Conservation (phyloP, 2,888 invertebrate species). For the Opisthograptis luteolata region DNA sequence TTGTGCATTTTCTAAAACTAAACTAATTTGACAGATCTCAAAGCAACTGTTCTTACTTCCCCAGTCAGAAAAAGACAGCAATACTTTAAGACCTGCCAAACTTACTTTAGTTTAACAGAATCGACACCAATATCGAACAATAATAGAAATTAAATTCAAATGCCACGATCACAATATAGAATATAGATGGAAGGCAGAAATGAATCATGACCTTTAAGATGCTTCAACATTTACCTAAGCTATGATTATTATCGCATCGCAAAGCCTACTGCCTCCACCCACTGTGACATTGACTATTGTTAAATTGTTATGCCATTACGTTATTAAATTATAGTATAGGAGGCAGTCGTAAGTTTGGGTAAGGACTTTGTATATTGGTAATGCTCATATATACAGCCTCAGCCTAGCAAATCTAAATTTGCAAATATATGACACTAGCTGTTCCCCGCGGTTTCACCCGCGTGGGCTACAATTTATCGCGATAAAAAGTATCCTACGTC, state of each 20-base stretch:
- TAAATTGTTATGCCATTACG: neutral
- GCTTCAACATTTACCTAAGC: constrained; percentile 7
- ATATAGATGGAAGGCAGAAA: neutral
- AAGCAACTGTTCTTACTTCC: too few species aligned
- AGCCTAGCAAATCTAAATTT: too few species aligned
- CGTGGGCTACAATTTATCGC: too few species aligned
- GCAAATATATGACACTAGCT: too few species aligned
- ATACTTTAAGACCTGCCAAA: too few species aligned
- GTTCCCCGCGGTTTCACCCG: too few species aligned
- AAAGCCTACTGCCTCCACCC: constrained; percentile 2
- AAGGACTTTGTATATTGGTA: neutral
- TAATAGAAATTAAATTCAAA: constrained; percentile 1
- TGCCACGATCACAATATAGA: constrained; percentile 8
- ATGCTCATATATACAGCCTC: neutral
- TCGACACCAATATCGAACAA: too few species aligned
- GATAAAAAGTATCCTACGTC: too few species aligned
- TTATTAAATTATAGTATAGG: constrained; percentile 2
- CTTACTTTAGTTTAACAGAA: too few species aligned
- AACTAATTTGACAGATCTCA: too few species aligned
- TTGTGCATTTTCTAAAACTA: too few species aligned
- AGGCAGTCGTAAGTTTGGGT: neutral
- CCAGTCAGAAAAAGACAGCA: too few species aligned
- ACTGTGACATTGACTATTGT: constrained; percentile 9
- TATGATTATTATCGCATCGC: constrained; percentile 14
- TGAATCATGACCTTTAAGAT: constrained; percentile 14